Base-by-base conservation (phyloP, 1,140 invertebrate genomes). In the Hyles euphorbiae region DNA sequence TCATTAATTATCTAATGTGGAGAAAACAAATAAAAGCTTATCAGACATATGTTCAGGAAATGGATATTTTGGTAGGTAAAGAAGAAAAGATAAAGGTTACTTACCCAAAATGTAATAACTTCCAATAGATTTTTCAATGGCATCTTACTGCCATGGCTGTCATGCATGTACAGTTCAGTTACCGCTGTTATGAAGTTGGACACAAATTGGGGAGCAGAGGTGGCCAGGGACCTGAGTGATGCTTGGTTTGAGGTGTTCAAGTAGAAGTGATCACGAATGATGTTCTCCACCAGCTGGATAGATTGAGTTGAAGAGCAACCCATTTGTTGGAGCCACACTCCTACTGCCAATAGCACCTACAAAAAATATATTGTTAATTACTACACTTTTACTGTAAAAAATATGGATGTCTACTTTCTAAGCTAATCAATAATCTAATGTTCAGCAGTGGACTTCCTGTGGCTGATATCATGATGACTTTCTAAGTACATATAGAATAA, bases 301-400 rank as follows among this genome's bases (percentile, higher is more conserved):
- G 93, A 94, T 34, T 93, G 91, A 0, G 84, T 32, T 0, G 94
- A 95, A n/a, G 94, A 94, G 55, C 94, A 95, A 7, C 94, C 93
- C 58, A 95, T 90, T 75, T 96, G 95, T 81, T 96, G 95, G 83
- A 96, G 92, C 93, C 95, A 95, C n/a, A 95, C 94, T 60, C 95
- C 95, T 22, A 95, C 92, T 1, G 94, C 94, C 54, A 93, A 91
- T 10, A 96, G 78, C 2, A 96, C 82, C 88, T 90, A 32, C 63
- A 70, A 12, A 4, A 47, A 47, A 11, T 47, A 22, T 10, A 48
- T 48, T 48, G 22, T 22, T 22, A 22, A 22, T 22, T 22, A 22
- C 22, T 22, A 22, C 22, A 22, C 2, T 22, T 22, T 22, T 22
- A 22, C 22, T 22, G 22, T 22, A 22, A 22, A 22, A 22, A 22